Base-by-base conservation (phyloP, 2,888 invertebrate species). In the Linnaemya tessellans region DNA sequence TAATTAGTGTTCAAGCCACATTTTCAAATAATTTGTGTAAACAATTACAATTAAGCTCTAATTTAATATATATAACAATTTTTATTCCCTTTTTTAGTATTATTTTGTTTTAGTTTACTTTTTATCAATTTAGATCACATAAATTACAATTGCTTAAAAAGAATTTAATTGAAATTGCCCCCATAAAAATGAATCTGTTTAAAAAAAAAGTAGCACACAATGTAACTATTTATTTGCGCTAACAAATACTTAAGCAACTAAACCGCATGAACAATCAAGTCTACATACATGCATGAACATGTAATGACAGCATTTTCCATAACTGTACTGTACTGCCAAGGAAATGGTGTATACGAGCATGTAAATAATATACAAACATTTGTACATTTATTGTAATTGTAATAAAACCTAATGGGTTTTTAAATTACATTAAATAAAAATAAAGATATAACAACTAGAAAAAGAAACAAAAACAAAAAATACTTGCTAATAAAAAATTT, bases 321-420 rank as follows among this genome's bases (percentile, higher is more conserved):
- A 30, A 30, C 30, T 30, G 5, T n/a, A 30, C 30, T 30, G 38
- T 5, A 8, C 38, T 38, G 38, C 3, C 5, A 38, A 38, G 38
- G 38, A 38, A 38, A 38, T 30, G 30, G 30, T 30, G 30, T 30
- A 46, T 3, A n/a, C 13, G 13, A 46, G 3, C 4, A 46, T 46
- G 46, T 4, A 46, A n/a, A 46, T 46, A 15, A 56, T 15, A 38
- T 10, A 60, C 25, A 35, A 18, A 51, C 67, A 22, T 20, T 3
- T 35, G 56, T n/a, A 58, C 62, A 70, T 22, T 65, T 64, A 75
- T 78, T 79, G 79, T 65, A 79, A 79, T 74, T 75, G 79, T 83
- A 82, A 75, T 85, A 82, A 75, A 80, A 84, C 64, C 75, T 82
- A 85, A 85, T 82, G 79, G 82, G n/a, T 79, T 82, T 75, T 82